Evolutionary conservation across 2,797 vertebrate genomes (phyloP).

Genomic region (Channallabes apus): DNA sequence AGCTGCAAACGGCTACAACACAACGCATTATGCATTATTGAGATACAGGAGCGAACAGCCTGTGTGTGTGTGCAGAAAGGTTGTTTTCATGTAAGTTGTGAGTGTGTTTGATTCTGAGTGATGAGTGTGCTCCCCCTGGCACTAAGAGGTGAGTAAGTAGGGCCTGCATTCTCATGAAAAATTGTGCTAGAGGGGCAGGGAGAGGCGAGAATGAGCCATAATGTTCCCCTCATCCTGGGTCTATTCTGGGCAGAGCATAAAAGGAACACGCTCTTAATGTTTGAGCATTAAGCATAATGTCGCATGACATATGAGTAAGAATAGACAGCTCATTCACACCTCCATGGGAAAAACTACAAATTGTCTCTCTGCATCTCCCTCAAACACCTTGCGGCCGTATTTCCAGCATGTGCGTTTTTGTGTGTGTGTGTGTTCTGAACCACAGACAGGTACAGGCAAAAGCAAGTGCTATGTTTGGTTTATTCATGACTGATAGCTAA

Average conservation of each 20-base stretch:
- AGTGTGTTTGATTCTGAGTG: conserved; percentile 46
- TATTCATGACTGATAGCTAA: conserved; percentile 71
- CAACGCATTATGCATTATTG: conserved; percentile 66
- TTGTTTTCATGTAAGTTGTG: conserved; percentile 14
- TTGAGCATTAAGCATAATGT: conserved; percentile 49
- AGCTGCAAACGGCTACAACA: conserved; percentile 65
- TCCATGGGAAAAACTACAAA: conserved; percentile 46
- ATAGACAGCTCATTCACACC: conserved; percentile 49
- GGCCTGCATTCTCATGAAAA: conserved; percentile 34
- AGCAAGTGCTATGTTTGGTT: conserved; percentile 41
- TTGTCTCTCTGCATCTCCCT: conserved; percentile 24
- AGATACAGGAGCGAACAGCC: conserved; percentile 34
- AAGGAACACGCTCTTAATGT: conserved; percentile 52
- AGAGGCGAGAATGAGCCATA: conserved; percentile 40
- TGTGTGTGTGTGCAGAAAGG: conserved; percentile 42
- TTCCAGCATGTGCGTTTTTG: conserved; percentile 1
- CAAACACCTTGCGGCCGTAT: conserved; percentile 33
- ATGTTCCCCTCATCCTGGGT: conserved; percentile 37
- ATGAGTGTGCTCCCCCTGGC: conserved; percentile 49
- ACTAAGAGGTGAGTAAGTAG: conserved; percentile 42
- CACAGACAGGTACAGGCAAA: conserved; percentile 43
- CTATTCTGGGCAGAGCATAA: conserved; percentile 44
- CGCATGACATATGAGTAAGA: conserved; percentile 33
- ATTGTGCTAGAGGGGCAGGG: conserved; percentile 36
- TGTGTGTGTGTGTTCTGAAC: conserved; percentile 29